Conservation (phyloP, 2,797 vertebrate genomes). For the Carcharodon carcharias region DNA sequence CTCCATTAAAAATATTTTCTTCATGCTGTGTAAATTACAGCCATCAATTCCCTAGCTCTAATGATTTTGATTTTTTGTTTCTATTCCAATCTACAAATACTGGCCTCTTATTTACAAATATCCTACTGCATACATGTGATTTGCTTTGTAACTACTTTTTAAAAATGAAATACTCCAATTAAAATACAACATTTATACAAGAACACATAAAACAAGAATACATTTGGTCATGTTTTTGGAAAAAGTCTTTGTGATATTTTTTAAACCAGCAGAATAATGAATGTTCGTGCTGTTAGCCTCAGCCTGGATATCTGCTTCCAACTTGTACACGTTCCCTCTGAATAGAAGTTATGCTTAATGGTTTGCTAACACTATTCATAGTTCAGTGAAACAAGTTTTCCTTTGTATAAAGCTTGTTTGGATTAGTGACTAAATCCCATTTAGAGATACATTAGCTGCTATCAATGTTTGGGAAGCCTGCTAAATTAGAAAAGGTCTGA, state of each 20-base stretch:
- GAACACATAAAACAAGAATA: neutral
- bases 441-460: constrained; percentile 11
- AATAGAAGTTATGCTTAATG: constrained; percentile 20
- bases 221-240: neutral
- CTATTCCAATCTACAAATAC: constrained; percentile 15
- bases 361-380: neutral
- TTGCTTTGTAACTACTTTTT: neutral
- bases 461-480: neutral
- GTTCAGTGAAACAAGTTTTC: constrained; percentile 27
- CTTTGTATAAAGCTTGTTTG: constrained; percentile 30
- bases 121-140: neutral
- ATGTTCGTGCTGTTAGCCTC: neutral
- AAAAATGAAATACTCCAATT: neutral
- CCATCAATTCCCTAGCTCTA: neutral
- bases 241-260: neutral
- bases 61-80: neutral
- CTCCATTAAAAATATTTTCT: neutral
- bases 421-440: constrained; percentile 24
- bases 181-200: neutral
- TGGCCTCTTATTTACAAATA: neutral
- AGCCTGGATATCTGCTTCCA: neutral
- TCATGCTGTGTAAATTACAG: neutral
- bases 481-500: neutral
- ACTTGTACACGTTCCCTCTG: neutral
- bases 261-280: neutral